A percentile compares a stretch with the other conserved stretches of the same genome.
Evolutionary conservation across 2,113 vertebrate species (phyloP).

Genomic region (Malurus alboscapulatus): DNA sequence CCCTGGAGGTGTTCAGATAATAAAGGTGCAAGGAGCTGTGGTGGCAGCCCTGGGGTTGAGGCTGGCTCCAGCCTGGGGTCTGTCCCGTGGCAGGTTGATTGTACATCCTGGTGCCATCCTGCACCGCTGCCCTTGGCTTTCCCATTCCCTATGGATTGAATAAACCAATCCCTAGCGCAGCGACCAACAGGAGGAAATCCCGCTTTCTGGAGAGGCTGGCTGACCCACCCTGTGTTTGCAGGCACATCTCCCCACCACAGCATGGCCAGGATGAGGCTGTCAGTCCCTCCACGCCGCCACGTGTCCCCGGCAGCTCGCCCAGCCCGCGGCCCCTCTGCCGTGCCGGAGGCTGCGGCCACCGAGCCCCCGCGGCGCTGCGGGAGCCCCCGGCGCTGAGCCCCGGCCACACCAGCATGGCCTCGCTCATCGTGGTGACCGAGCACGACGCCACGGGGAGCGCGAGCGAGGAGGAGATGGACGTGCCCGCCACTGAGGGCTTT

Average conservation of each 20-base stretch:
- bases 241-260: slow-evolving; percentile 49
- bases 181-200: rapidly evolving
- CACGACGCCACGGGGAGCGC: slow-evolving; percentile 73
- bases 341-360: slow-evolving; percentile 58
- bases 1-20: not conserved
- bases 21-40: not conserved
- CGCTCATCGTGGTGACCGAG: slow-evolving; percentile 90
- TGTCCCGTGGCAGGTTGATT: not conserved
- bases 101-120: not conserved
- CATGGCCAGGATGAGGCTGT: slow-evolving; percentile 58
- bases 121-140: not conserved
- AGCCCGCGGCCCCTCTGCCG: slow-evolving; percentile 57
- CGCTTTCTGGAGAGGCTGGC: rapidly evolving
- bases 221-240: not conserved
- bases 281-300: slow-evolving; percentile 81
- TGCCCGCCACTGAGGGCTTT: slow-evolving; percentile 35
- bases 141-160: not conserved
- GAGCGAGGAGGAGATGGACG: slow-evolving; percentile 57
- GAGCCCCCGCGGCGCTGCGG: slow-evolving; percentile 48
- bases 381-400: slow-evolving; percentile 68
- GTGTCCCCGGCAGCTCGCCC: slow-evolving; percentile 77
- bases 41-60: not conserved
- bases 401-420: slow-evolving; percentile 80
- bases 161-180: not conserved
- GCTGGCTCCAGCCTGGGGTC: not conserved